Evolutionary conservation across 2,888 invertebrate species (phyloP), one percentile per base, ranked within the genome.

Genomic region (Hirtodrosophila alboralis): DNA sequence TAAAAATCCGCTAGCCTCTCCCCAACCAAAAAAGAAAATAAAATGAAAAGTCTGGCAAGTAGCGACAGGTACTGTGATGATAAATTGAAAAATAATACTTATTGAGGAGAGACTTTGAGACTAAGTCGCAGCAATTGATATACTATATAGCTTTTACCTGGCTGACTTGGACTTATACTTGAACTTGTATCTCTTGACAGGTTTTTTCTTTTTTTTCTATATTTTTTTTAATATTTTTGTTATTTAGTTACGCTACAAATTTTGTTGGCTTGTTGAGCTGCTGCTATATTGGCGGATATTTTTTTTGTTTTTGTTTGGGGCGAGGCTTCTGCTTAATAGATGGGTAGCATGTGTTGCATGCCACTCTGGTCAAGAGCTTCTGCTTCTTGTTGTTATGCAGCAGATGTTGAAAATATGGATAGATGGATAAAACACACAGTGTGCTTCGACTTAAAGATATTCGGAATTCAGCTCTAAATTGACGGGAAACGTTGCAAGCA

Each of bases 31-130:
- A 69, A 48, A 33, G 45, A 48, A 48, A 31, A 34, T 8, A 10
- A 23, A 14, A 8, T 28, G 9, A 9, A 27, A 23, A 47, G 38
- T 13, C 40, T 23, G n/a, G 10, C 21, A 54, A 47, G 48, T 44
- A 45, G 37, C 45, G 61, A 68, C 63, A 83, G 81, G 70, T 77
- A 75, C 66, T 28, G n/a, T n/a, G 73, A 67, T 76, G 74, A 84
- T 86, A 86, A 84, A 84, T 84, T 79, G 63, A 66, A 79, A 81
- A 85, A 74, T 85, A 85, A 81, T 81, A 38, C 56, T 34, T 26
- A 79, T 62, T 49, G 58, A 68, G 61, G 48, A 47, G 48, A 47
- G 63, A 69, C 52, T 65, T 72, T 41, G 27, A 14, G 47, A 31
- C 12, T 18, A 60, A 33, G 51, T 40, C 43, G 16, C 4, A 40